A percentile compares a stretch with the other conserved stretches of the same genome.
These are phyloP conservation scores for Empis livida DNA, from an alignment of 2,888 invertebrate genomes.

Conservation along the genomic window DNA sequence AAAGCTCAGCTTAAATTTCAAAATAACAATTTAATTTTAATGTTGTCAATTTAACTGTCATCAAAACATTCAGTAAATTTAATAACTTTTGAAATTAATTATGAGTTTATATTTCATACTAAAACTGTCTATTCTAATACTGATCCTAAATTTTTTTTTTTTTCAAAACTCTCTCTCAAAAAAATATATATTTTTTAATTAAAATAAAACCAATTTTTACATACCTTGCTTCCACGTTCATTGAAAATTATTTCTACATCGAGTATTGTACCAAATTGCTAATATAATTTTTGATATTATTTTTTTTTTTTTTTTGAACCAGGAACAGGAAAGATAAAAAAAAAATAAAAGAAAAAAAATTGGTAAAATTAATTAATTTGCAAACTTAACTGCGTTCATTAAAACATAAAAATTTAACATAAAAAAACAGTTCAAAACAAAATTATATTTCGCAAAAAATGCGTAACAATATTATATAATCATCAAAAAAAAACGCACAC, in stretches of 20 bases:
- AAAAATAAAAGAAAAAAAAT: conserved; percentile 13
- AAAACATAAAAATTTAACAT: background rate
- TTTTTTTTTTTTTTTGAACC: conserved; percentile 2
- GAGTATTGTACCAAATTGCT: conserved; percentile 98
- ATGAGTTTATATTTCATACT: too few species aligned
- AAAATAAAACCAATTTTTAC: conserved; percentile 26
- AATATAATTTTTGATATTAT: conserved; percentile 8
- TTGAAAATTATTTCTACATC: conserved; percentile 99
- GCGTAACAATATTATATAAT: background rate
- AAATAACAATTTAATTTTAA: too few species aligned
- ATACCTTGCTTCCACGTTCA: conserved; percentile 99
- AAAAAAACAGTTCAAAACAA: conserved; percentile 4
- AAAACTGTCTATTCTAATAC: too few species aligned
- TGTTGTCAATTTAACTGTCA: too few species aligned
- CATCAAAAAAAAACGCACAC: conserved; percentile 1
- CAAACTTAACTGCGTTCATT: background rate
- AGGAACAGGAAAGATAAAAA: conserved; percentile 15
- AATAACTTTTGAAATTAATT: too few species aligned
- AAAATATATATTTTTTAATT: background rate
- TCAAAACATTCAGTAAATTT: too few species aligned
- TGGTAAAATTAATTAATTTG: conserved; percentile 1
- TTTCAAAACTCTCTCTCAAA: background rate
- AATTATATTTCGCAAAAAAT: conserved; percentile 6
- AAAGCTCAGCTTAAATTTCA: too few species aligned
- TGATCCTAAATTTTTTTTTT: too few species aligned